phyloP scores from a whole-genome alignment of 35 echinoderm and acorn worm species.

The Stichopus chloronotus region DNA sequence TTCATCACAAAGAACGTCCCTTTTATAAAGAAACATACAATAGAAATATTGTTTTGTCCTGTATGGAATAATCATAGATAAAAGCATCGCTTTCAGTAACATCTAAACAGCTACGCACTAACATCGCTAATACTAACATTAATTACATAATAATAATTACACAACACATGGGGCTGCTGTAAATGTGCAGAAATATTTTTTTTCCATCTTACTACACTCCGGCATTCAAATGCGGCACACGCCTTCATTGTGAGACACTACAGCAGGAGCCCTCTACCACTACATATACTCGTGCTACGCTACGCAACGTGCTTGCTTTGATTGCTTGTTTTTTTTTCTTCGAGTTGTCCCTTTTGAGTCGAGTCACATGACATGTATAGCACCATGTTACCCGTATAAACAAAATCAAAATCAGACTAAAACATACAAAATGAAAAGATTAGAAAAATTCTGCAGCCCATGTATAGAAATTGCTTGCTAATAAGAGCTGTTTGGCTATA shows the following conservation, averaged over 20 bases:
- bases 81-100: neutral
- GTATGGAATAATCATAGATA: neutral
- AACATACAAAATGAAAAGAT: constrained; percentile 45
- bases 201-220: neutral
- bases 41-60: neutral
- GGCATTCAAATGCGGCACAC: constrained; percentile 29
- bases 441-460: constrained; percentile 18
- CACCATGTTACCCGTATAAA: constrained; percentile 65
- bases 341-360: constrained; percentile 52
- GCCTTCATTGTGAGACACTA: constrained; percentile 30
- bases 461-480: constrained; percentile 28
- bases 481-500: constrained; percentile 47
- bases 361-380: constrained; percentile 50
- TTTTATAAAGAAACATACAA: too few species aligned
- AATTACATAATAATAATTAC: too few species aligned
- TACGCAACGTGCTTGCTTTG: too few species aligned
- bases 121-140: neutral
- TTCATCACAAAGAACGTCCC: too few species aligned
- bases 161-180: too few species aligned
- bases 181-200: too few species aligned
- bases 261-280: neutral
- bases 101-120: constrained; percentile 9
- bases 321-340: neutral
- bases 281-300: neutral
- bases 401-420: constrained; percentile 34